Evolutionary conservation across 2,797 vertebrate species (phyloP).

Genomic region (Lerista edwardsae): DNA sequence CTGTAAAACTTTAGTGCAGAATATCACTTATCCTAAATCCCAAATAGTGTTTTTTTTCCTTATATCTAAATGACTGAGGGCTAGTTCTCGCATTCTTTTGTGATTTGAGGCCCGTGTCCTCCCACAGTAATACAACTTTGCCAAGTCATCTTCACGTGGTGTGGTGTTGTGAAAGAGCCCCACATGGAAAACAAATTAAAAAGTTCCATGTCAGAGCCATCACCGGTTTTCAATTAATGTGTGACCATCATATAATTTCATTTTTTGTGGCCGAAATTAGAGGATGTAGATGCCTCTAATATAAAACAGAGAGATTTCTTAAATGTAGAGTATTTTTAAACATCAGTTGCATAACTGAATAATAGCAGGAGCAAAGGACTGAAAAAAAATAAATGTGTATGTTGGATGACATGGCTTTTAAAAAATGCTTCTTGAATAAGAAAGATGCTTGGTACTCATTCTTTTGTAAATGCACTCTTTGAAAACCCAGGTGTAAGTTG

Average conservation of each 20-base stretch:
- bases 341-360: background rate
- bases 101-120: background rate
- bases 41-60: too few species aligned
- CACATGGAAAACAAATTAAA: background rate
- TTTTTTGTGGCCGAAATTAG: background rate
- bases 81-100: background rate
- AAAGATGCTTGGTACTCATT: background rate
- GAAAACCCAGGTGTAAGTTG: constrained; percentile 19
- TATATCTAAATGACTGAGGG: background rate
- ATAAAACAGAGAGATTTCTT: constrained; percentile 31
- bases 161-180: background rate
- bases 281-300: fast-evolving
- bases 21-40: background rate
- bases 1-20: background rate
- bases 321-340: background rate
- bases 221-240: constrained; percentile 18
- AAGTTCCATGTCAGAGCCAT: background rate
- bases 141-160: background rate
- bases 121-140: background rate
- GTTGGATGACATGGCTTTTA: background rate
- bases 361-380: background rate
- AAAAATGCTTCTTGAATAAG: fast-evolving
- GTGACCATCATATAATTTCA: background rate
- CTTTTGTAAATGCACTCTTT: background rate
- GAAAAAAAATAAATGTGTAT: background rate